These are phyloP conservation scores for Drosophila kanekoi DNA, from an alignment of 2,888 invertebrate species.

Conservation along the genomic window DNA sequence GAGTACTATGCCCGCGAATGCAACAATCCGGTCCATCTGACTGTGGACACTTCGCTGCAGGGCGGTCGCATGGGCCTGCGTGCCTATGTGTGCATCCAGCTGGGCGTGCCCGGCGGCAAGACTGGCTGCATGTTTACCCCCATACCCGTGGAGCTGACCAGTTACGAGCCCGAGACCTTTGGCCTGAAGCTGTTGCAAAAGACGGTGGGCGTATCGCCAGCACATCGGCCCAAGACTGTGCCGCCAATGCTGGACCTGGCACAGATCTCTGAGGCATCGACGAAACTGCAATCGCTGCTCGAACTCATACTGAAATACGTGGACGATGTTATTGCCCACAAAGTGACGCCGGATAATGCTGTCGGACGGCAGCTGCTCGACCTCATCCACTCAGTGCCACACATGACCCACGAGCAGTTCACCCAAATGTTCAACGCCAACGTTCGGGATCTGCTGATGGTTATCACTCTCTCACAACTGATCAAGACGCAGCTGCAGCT, in stretches of 20 bases:
- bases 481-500: slow-evolving; percentile 98
- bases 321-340: slow-evolving; percentile 95
- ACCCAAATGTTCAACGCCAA: slow-evolving; percentile 98
- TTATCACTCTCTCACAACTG: slow-evolving; percentile 96
- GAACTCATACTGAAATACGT: slow-evolving; percentile 93
- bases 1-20: slow-evolving; percentile 98
- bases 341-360: slow-evolving; percentile 91
- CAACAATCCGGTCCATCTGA: slow-evolving; percentile 96
- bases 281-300: slow-evolving; percentile 90
- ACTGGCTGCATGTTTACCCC: slow-evolving; percentile 98
- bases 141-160: slow-evolving; percentile 93
- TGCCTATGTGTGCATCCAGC: slow-evolving; percentile 95
- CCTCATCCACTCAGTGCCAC: slow-evolving; percentile 96
- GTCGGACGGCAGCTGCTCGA: slow-evolving; percentile 96
- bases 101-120: slow-evolving; percentile 97
- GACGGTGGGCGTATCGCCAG: slow-evolving; percentile 88
- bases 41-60: slow-evolving; percentile 96
- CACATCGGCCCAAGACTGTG: slow-evolving; percentile 87
- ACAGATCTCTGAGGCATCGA: slow-evolving; percentile 94
- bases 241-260: slow-evolving; percentile 90
- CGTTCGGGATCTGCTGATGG: slow-evolving; percentile 99
- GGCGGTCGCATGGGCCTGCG: slow-evolving; percentile 96
- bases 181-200: slow-evolving; percentile 93
- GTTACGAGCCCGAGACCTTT: slow-evolving; percentile 96
- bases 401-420: slow-evolving; percentile 95